These are phyloP conservation scores for Psittacula echo DNA, from an alignment of 2,797 vertebrate species.

Conservation along the genomic window DNA sequence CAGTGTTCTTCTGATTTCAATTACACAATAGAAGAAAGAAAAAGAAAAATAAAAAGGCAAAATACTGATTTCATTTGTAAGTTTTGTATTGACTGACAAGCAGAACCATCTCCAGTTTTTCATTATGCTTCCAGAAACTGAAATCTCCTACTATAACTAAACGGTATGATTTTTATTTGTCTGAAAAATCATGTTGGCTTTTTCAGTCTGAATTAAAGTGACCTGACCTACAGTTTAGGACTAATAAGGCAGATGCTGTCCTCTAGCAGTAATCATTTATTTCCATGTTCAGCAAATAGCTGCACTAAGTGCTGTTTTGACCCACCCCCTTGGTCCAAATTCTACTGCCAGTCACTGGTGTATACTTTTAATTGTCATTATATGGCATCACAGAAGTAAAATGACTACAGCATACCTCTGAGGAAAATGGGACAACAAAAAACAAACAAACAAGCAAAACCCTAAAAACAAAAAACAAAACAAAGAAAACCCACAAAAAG, in stretches of 20 bases:
- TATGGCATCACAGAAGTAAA: not conserved
- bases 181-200: conserved; percentile 45
- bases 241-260: conserved; percentile 57
- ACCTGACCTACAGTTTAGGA: conserved; percentile 27
- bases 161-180: not conserved
- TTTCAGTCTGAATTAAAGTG: conserved; percentile 47
- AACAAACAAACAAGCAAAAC: not conserved
- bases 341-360: not conserved
- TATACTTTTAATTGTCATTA: not conserved
- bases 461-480: not conserved
- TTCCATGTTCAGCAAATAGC: conserved; percentile 51
- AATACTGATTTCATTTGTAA: not conserved
- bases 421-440: not conserved
- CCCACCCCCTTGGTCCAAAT: not conserved
- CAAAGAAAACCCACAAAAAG: no score
- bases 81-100: not conserved
- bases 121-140: not conserved
- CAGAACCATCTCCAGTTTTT: not conserved
- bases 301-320: conserved; percentile 12
- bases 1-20: not conserved
- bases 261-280: conserved; percentile 58
- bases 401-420: not conserved
- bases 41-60: not conserved
- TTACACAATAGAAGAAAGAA: not conserved
- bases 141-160: not conserved